A percentile compares a stretch with the other conserved stretches of the same genome.
Evolutionary conservation across 2,113 vertebrate genomes (phyloP).

Genomic region (Clarias batrachus): DNA sequence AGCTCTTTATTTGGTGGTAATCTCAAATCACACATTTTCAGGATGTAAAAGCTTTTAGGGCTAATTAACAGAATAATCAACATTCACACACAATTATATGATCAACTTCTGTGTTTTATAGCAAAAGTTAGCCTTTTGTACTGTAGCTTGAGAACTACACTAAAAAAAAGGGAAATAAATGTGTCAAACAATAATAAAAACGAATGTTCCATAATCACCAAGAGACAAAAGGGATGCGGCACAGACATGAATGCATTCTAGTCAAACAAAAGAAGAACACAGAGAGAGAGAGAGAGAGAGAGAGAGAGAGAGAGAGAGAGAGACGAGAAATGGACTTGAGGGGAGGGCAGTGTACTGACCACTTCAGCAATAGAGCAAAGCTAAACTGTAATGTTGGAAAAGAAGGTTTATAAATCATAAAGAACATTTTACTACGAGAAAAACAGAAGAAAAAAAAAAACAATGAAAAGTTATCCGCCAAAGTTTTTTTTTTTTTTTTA

Average conservation of each 20-base stretch:
- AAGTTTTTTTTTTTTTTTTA: conserved; percentile 56
- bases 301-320: not conserved
- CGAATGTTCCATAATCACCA: conserved; percentile 72
- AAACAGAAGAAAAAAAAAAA: conserved; percentile 57
- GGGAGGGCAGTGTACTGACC: conserved; percentile 77
- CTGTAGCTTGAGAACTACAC: conserved; percentile 34
- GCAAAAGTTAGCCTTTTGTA: conserved; percentile 19
- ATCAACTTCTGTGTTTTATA: not conserved
- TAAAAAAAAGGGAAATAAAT: conserved; percentile 40
- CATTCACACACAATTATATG: not conserved
- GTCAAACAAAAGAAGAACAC: conserved; percentile 73
- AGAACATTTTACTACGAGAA: conserved; percentile 49
- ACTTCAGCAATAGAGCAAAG: conserved; percentile 73
- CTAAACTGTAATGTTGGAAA: conserved; percentile 48
- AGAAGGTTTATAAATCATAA: conserved; percentile 57
- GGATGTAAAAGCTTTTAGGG: not conserved
- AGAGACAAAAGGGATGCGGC: conserved; percentile 80
- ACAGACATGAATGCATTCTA: conserved; percentile 92
- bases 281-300: not conserved
- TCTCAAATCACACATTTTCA: not conserved
- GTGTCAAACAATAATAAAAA: conserved; percentile 65
- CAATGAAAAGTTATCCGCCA: conserved; percentile 62
- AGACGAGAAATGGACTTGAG: conserved; percentile 73
- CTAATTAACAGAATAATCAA: not conserved
- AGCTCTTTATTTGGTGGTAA: not conserved